Evolutionary conservation across 2,113 vertebrate genomes (phyloP), one percentile per base, ranked within the genome.

Genomic region (Ammodytes marinus): DNA sequence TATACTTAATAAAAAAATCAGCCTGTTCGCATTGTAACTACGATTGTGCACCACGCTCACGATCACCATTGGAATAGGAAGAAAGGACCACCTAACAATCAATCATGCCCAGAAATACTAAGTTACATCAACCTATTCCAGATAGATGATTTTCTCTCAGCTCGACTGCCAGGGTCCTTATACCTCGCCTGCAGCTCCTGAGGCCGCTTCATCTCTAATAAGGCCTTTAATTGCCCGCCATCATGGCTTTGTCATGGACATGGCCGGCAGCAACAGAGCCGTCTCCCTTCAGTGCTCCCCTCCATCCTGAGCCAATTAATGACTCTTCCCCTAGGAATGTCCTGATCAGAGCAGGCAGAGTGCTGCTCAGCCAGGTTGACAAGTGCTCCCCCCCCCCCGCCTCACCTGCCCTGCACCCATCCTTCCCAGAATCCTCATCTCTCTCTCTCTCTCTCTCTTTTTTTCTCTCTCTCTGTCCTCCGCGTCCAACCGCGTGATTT

Each of bases 401-500:
- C 19, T 45, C 12, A 27, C 42, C 49, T 39, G 1, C 35, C 72
- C 71, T 64, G 73, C 74, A 43, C 74, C 75, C 64, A 46, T 80
- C 83, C 84, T 69, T 74, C 90, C 72, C 70, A n/a, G 86, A 86
- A 75, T 85, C 89, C 84, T 82, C 79, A 77, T 79, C 88, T 59
- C 83, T 80, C 88, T 84, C 84, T 63, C 76, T 70, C 84, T 77
- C 27, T 27, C 27, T 27, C 27, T 27, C 27, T 27, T 27, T 27
- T 27, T 27, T 2, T 79, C 88, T 59, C 83, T 80, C 88, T 84
- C 84, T 63, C 76, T 71, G 83, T 77, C 85, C 91, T 87, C 82
- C 68, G 86, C 88, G 67, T 89, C 81, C 89, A 80, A 77, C 83
- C 81, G 90, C 79, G 68, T 93, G 93, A 95, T 95, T 95, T 95